Evolutionary conservation across 2,113 vertebrate genomes (phyloP), one percentile per base, ranked within the genome.

Genomic region (Sander vitreus): DNA sequence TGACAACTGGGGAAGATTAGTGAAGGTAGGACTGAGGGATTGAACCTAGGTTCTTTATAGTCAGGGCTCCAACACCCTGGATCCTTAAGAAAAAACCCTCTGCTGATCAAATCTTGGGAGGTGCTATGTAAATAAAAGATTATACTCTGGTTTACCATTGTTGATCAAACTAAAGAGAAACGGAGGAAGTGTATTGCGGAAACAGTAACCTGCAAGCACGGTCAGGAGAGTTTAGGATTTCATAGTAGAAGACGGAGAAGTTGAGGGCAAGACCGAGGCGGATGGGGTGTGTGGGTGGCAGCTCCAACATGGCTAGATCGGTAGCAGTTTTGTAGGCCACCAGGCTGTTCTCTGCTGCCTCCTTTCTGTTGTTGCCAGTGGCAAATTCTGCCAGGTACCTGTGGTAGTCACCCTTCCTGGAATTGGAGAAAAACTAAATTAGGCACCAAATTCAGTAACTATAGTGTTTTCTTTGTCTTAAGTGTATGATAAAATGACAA

Each of bases 211-310:
- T 99, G 97, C 98, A 99, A 90, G 98, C 98, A 82, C 97, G 97
- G 94, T 99, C 98, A 47, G 98, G 97, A 81, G 98, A 99, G 95
- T 99, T 99, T 96, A 99, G 97, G 93, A 99, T 99, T 97, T 99
- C 98, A 88, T 99, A 99, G 94, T 99, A 99, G 95, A 99, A 99
- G 95, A 99, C 98, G 2, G 98, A 99, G 95, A 99, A 99, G 94
- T 99, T 99, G 94, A 99, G 97, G 85, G 98, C 98, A 45, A 99
- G 97, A 89, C 98, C 98, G 90, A 99, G 95, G 89, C 98, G 98
- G 90, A 99, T 99, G 21, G 98, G 98, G 93, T 99, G 98, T 62
- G 98, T 99, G 84, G 98, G 97, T 2, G 97, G 97, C 92, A 99
- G 97, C 95, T 98, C 97, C 89, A 95, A 95, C 96, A 97, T 98